Base-by-base conservation (phyloP, 2,888 invertebrate genomes). In the Andrena minutula region DNA sequence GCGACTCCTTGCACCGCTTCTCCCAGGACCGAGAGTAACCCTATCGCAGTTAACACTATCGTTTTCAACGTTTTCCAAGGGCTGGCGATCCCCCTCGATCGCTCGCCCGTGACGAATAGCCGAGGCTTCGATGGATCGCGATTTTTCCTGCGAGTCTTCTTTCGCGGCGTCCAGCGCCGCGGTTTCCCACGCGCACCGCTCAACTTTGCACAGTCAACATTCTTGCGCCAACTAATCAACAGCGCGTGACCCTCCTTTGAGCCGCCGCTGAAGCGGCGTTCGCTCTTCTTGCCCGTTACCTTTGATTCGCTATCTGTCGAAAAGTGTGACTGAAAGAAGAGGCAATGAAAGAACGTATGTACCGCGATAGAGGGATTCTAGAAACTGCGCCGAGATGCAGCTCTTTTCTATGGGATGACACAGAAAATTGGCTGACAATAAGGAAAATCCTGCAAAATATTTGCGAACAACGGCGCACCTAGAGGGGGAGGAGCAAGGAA, bases 211-310 rank as follows among this genome's bases (percentile, higher is more conserved):
- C 80, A 51, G 58, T 73, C 81, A 51, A 73, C 80, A 73, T 81
- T 74, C 81, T 69, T 74, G 68, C 47, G 71, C 71, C 28, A 49
- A 80, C 71, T 66, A 79, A 80, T 80, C 79, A 72, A 66, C 65
- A 61, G 61, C 79, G 71, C 79, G 79, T 80, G 61, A 79, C 72
- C 63, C n/a, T 66, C 79, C 79, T 80, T 80, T 79, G 71, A 78
- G 70, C 28, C 23, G 56, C 66, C 66, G 79, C 64, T 65, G 41
- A 8, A 49, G 5, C 49, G 26, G 12, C 49, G 6, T 10, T 16
- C n/a, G 28, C 26, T 72, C 35, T 80, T 65, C 61, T 58, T 60
- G 7, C 16, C 35, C 2, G n/a, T 26, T 53, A 30, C 63, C 56
- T 56, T 28, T 23, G 47, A 53, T 20, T 41, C 26, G 10, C 10